phyloP scores from a whole-genome alignment of 2,888 invertebrate species.

The Chrysotoxum bicinctum region DNA sequence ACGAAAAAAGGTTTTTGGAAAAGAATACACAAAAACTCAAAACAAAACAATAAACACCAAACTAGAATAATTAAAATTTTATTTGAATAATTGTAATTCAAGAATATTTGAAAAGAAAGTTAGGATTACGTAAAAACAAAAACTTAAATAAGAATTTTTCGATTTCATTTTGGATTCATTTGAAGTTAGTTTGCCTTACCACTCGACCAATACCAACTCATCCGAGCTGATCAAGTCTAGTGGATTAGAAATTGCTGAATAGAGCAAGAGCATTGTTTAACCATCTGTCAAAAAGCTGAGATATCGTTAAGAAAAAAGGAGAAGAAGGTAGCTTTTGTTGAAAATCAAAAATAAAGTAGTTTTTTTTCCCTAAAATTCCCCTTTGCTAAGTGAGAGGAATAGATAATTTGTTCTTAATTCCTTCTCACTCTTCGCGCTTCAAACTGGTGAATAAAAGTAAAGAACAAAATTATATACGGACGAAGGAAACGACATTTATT shows the following conservation, averaged over 20 bases:
- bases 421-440: background rate
- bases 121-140: background rate
- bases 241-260: background rate
- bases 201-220: background rate
- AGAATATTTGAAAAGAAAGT: background rate
- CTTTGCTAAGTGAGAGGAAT: background rate
- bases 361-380: background rate
- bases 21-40: background rate
- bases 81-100: background rate
- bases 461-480: background rate
- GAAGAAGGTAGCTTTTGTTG: background rate
- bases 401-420: background rate
- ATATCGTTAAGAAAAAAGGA: background rate
- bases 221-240: background rate
- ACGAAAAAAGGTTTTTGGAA: no score
- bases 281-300: background rate
- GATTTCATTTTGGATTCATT: background rate
- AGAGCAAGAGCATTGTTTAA: background rate
- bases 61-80: background rate
- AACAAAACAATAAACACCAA: background rate
- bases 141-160: background rate
- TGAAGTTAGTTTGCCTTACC: background rate
- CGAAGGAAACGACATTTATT: background rate
- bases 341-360: background rate
- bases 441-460: background rate